Base-by-base conservation (phyloP, 2,797 vertebrate genomes). In the Takifugu ocellatus region DNA sequence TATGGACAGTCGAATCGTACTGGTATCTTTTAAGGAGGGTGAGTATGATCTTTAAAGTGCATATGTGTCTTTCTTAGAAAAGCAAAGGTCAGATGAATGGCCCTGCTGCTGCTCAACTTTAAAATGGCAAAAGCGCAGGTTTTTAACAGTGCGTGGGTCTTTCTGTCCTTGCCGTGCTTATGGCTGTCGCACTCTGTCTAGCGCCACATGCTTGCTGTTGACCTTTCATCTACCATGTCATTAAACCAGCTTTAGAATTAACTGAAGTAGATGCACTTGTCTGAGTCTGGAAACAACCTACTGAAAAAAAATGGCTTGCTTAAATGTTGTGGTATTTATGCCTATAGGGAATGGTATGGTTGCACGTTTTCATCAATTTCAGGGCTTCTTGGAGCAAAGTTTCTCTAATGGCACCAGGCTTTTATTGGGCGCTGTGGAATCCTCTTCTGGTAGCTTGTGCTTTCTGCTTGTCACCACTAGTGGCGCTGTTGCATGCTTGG, bases 21-120 rank as follows among this genome's bases (percentile, higher is more conserved):
- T 93, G 15, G 87, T 92, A 52, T 98, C 97, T 66, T 99, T 99
- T 80, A 92, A n/a, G 47, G 89, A 95, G 81, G 92, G 97, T 98
- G 76, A 93, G 93, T 79, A 79, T 59, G 59, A 48, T 68, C 53
- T 72, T 60, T 15, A n/a, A 47, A 63, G 33, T 14, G 47, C 5
- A 9, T 49, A 42, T 61, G 67, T 59, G 70, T 72, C 62, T 49
- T 56, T 69, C 25, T 55, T 68, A 33, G 8, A 61, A 7, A 21
- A 42, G 24, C 57, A 66, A 75, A 63, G 31, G 21, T 61, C 21
- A 66, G 49, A 58, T 47, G 15, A 33, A 43, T 6, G 8, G n/a
- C 14, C 12, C 49, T 2, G 48, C 58, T 12, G 21, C 59, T 45
- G 63, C 1, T 11, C 61, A 49, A 45, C 66, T 70, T 74, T 63